phyloP scores from a whole-genome alignment of 2,113 vertebrate species.

The Geococcyx californianus region DNA sequence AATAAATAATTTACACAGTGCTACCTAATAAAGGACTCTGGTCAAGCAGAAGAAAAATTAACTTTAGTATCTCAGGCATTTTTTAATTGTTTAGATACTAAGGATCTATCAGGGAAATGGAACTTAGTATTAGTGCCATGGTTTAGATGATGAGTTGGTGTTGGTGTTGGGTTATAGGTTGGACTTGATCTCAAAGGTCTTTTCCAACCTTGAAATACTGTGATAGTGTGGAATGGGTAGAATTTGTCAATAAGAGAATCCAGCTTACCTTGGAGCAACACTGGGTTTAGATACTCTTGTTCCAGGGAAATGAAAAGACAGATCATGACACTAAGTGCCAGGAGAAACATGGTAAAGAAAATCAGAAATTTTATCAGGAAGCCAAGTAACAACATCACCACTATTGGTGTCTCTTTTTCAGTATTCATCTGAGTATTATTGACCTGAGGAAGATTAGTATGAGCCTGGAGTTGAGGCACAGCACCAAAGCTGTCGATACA shows the following conservation, averaged over 20 bases:
- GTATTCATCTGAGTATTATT: not conserved
- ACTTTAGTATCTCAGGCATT: not conserved
- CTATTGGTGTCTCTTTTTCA: not conserved
- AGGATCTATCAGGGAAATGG: not conserved
- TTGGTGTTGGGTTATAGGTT: no score
- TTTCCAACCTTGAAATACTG: no score
- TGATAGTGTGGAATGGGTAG: not conserved
- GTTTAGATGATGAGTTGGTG: no score
- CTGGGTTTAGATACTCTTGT: not conserved
- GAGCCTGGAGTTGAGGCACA: not conserved
- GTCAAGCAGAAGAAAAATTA: not conserved
- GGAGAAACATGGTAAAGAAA: not conserved
- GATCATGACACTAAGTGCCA: not conserved
- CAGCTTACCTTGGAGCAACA: not conserved
- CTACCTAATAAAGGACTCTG: not conserved
- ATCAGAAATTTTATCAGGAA: not conserved
- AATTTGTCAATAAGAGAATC: not conserved
- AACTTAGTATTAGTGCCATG: no score
- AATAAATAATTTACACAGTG: not conserved
- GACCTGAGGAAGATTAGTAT: not conserved
- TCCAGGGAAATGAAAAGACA: not conserved
- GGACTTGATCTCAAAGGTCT: no score
- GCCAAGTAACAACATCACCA: not conserved
- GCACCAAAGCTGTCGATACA: not conserved
- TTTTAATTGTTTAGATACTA: not conserved